These are phyloP conservation scores for Agrochola circellaris DNA, from an alignment of 2,888 invertebrate species.

Conservation along the genomic window DNA sequence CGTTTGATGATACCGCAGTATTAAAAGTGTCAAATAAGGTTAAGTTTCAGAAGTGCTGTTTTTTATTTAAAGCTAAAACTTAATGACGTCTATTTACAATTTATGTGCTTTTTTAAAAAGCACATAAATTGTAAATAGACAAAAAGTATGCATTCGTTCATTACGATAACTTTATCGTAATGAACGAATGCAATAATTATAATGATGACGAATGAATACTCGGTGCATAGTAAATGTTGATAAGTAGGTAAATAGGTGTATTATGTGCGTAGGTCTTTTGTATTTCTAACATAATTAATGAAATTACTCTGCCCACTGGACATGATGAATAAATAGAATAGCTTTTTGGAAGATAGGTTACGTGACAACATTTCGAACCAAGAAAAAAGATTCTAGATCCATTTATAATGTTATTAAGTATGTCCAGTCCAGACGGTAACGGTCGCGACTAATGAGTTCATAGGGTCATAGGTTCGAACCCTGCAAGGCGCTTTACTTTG, in stretches of 20 bases:
- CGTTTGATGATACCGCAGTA: not conserved
- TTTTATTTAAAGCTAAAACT: not conserved
- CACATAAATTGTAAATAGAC: too few relatives aligned
- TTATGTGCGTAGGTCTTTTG: not conserved
- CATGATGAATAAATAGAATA: constrained; percentile 48
- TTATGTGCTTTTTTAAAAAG: too few relatives aligned
- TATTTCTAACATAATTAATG: constrained; percentile 24
- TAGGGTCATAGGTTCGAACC: too few relatives aligned
- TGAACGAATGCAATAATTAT: not conserved
- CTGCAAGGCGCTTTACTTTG: too few relatives aligned
- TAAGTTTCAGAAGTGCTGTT: not conserved
- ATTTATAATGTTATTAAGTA: constrained; percentile 25
- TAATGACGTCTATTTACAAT: not conserved
- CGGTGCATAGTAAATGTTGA: not conserved
- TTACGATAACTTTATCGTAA: too few relatives aligned
- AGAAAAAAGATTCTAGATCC: constrained; percentile 34
- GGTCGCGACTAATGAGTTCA: too few relatives aligned
- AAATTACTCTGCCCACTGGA: constrained; percentile 18
- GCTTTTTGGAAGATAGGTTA: constrained; percentile 44
- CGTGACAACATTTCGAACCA: constrained; percentile 19
- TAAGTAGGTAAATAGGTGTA: too few relatives aligned
- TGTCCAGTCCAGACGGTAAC: constrained; percentile 38
- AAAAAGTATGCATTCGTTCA: too few relatives aligned
- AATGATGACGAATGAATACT: not conserved
- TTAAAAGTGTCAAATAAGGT: not conserved